Evolutionary conservation across 2,797 vertebrate genomes (phyloP), one percentile per base, ranked within the genome.

Genomic region (Tokudaia tokunoshimensis): DNA sequence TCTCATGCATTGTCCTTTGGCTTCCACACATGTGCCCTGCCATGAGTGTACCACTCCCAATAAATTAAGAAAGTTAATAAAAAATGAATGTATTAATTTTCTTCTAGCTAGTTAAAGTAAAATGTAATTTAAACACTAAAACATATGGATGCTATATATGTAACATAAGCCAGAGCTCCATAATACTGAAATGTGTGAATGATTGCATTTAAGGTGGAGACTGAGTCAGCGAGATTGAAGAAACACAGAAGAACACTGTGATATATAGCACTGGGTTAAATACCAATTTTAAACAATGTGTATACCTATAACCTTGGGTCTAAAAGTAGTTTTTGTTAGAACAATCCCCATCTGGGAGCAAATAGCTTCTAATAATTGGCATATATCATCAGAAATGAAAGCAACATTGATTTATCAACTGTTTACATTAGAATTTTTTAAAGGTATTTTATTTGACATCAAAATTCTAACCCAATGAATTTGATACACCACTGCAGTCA

Each of bases 101-200:
- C 44, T 98, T 95, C 93, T 97, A n/a, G 70, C 63, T 95, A 87
- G 61, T 95, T 96, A 95, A 8, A 95, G 50, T 83, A 81, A 97
- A 97, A 95, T 72, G 2, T 94, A 63, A 20, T 79, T 89, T 96
- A 96, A 65, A 65, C 37, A 78, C 41, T 96, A 83, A 76, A 88
- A 80, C 22, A 75, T 59, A 44, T 5, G 52, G 34, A 65, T 83
- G 37, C 92, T 85, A n/a, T 15, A 15, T 88, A n/a, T 17, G 34
- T 55, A 92, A 92, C 50, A 37, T 34, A 87, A 78, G 44, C 50
- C 72, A 94, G 72, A 87, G 4, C 22, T 37, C 37, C 44, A 44
- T 88, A 31, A 92, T 90, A 86, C 34, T 59, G 83, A 89, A 89
- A 80, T 95, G 47, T 26, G 22, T 55, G 55, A 91, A 24, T 91